These are phyloP conservation scores for Heterochromis multidens DNA, from an alignment of 2,113 vertebrate species.

Conservation along the genomic window DNA sequence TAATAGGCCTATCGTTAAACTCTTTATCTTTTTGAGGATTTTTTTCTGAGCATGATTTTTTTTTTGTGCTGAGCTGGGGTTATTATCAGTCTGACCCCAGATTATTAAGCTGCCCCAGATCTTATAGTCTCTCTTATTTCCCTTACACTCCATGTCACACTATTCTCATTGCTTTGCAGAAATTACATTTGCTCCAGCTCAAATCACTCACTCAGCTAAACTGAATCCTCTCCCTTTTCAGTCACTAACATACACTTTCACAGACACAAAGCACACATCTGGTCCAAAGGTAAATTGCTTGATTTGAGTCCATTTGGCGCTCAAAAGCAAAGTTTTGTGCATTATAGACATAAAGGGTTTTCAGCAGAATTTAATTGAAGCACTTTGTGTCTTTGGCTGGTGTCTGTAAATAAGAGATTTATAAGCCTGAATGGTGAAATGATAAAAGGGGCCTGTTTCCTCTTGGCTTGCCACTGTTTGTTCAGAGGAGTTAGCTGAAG, in stretches of 20 bases:
- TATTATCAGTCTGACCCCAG: background rate
- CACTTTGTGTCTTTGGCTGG: background rate
- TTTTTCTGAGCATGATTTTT: background rate
- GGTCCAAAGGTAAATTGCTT: background rate
- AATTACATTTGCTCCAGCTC: constrained; percentile 25
- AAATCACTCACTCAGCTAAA: constrained; percentile 17
- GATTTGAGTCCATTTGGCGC: constrained; percentile 6
- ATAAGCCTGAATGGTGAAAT: constrained; percentile 4
- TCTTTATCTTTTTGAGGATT: background rate
- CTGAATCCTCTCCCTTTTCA: background rate
- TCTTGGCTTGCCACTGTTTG: constrained; percentile 50
- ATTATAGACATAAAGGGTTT: background rate
- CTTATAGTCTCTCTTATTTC: background rate
- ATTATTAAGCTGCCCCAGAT: background rate
- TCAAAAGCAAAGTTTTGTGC: constrained; percentile 3
- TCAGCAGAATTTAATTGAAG: background rate
- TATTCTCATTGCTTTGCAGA: background rate
- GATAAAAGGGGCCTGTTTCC: constrained; percentile 25
- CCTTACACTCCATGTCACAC: constrained; percentile 11
- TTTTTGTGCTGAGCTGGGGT: background rate
- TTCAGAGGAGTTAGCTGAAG: constrained; percentile 42
- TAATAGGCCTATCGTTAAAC: background rate
- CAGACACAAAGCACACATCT: background rate
- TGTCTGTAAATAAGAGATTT: constrained; percentile 19
- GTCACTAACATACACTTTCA: background rate